phyloP scores from a whole-genome alignment of 2,888 invertebrate genomes.

The Apotomis capreana region DNA sequence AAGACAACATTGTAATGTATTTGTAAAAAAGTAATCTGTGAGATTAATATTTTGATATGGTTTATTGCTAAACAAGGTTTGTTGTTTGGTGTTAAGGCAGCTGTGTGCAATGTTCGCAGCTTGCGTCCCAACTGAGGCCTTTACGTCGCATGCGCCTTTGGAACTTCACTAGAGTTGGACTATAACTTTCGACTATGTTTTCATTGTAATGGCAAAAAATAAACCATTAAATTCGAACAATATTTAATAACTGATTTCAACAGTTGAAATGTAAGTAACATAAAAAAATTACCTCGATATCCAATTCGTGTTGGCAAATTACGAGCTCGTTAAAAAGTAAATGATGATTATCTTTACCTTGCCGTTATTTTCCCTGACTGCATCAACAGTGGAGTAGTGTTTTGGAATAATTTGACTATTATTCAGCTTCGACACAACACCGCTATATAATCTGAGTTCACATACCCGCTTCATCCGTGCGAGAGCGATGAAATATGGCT shows the following conservation, averaged over 20 bases:
- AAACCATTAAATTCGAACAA: neutral
- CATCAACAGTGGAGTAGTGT: slow-evolving; percentile 5
- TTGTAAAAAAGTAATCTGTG: slow-evolving; percentile 20
- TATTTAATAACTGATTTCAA: neutral
- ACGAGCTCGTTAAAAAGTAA: slow-evolving; percentile 55
- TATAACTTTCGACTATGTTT: slow-evolving; percentile 1
- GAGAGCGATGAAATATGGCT: slow-evolving; percentile 39
- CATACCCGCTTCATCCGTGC: slow-evolving; percentile 33
- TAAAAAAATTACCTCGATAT: slow-evolving; percentile 50
- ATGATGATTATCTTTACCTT: slow-evolving; percentile 47
- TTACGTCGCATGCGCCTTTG: slow-evolving; percentile 17
- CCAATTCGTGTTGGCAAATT: slow-evolving; percentile 66
- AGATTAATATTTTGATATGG: slow-evolving; percentile 34
- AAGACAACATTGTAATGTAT: slow-evolving; percentile 21
- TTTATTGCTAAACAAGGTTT: slow-evolving; percentile 21
- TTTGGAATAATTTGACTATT: slow-evolving; percentile 1
- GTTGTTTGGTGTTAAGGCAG: slow-evolving; percentile 26
- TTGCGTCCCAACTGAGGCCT: slow-evolving; percentile 7
- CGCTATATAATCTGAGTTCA: neutral
- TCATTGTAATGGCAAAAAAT: neutral
- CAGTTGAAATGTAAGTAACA: neutral
- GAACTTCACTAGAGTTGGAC: slow-evolving; percentile 1
- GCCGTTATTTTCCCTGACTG: neutral
- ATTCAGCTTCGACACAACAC: slow-evolving; percentile 1
- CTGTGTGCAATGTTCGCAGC: slow-evolving; percentile 9